Evolutionary conservation across 2,888 invertebrate species (phyloP), one percentile per base, ranked within the genome.

Genomic region (Agrochola lychnidis): DNA sequence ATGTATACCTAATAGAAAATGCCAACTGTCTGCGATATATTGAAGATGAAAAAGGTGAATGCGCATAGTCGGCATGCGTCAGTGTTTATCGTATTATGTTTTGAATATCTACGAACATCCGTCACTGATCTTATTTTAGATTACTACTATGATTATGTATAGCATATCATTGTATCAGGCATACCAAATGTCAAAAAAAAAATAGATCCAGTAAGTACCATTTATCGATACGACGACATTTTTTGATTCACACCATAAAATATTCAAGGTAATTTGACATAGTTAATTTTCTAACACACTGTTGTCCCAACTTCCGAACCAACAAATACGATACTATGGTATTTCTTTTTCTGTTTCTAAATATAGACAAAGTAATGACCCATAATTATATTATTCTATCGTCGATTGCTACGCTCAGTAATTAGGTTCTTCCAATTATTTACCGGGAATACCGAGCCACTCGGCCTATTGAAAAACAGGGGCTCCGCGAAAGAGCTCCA

Each of bases 341-440:
- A 57, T 12, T 62, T 62, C 61, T 70, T 70, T 66, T 70, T 70
- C 56, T 22, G 16, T 61, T 25, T 36, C 36, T 51, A 59, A 61
- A 64, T 70, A 40, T 40, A 69, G 62, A 61, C 19, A 62, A 84
- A 73, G 57, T 66, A 83, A 25, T 57, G 67, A 12, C 48, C 63
- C 10, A 51, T 79, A 68, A 68, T 64, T 56, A 73, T 76, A 64
- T 76, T 40, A 56, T 64, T 51, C 19, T 64, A 51, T 10, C 68
- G 67, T 73, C 68, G 62, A 51, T 67, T 63, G 57, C 64, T 62
- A 80, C 40, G 45, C 64, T 80, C 57, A 25, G 64, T 84, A 73
- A 73, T 80, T 80, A 68, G 71, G 51, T 73, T 84, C 73, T 62
- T 66, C 53, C 40, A 72, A 83, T 79, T 73, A 84, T 76, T 76